Conservation (phyloP, 2,113 vertebrate species). For the Plecturocebus donacophilus region DNA sequence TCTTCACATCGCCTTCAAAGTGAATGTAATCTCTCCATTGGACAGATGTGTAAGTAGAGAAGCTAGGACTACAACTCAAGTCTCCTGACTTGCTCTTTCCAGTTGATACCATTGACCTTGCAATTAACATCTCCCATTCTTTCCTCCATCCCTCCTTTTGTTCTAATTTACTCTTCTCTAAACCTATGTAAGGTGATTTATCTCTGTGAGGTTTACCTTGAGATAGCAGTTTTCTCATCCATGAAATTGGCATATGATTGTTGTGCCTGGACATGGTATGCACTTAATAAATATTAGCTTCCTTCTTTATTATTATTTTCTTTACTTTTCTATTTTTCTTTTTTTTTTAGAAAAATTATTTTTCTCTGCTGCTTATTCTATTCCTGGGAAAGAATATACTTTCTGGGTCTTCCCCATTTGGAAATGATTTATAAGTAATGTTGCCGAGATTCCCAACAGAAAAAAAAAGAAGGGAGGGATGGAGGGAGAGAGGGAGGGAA, state of each 20-base stretch:
- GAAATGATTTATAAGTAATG: not conserved
- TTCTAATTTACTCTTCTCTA: not conserved
- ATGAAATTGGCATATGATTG: not conserved
- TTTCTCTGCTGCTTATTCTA: not conserved
- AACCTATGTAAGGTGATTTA: not conserved
- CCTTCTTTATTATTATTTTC: not conserved
- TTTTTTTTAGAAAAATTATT: not conserved
- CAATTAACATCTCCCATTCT: not conserved
- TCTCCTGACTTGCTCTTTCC: not conserved
- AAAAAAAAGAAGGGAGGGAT: not conserved
- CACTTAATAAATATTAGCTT: not conserved
- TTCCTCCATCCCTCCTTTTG: not conserved
- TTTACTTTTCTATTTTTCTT: not conserved
- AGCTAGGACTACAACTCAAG: not conserved
- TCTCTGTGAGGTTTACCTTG: not conserved
- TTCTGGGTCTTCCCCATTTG: not conserved
- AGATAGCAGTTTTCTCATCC: not conserved
- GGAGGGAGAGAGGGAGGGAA: fast-evolving
- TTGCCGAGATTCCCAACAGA: not conserved
- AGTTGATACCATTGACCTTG: not conserved
- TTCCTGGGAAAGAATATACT: not conserved
- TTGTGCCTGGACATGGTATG: not conserved
- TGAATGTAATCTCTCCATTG: not conserved
- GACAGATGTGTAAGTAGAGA: not conserved
- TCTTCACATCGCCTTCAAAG: not conserved